phyloP scores from a whole-genome alignment of 2,888 invertebrate genomes.

The Sesia apiformis region DNA sequence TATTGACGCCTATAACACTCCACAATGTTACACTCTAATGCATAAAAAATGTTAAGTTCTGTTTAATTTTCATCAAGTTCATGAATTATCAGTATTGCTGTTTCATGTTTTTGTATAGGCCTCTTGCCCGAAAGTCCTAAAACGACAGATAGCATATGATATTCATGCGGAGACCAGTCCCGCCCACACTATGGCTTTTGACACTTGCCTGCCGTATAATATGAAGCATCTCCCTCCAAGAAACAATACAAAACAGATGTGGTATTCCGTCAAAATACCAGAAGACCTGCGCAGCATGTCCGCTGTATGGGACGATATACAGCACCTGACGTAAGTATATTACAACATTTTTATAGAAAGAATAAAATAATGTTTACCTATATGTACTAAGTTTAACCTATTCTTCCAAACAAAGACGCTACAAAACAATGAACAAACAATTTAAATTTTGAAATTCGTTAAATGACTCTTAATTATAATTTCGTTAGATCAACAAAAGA shows the following conservation, averaged over 20 bases:
- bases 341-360: too few relatives aligned
- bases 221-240: slow-evolving; percentile 68
- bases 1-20: too few relatives aligned
- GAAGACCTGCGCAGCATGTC: slow-evolving; percentile 76
- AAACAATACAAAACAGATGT: slow-evolving; percentile 66
- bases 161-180: slow-evolving; percentile 60
- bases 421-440: too few relatives aligned
- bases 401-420: too few relatives aligned
- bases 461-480: too few relatives aligned
- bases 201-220: slow-evolving; percentile 60
- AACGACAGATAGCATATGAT: slow-evolving; percentile 62
- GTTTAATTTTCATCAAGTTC: too few relatives aligned
- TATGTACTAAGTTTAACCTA: too few relatives aligned
- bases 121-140: slow-evolving; percentile 61
- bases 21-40: too few relatives aligned
- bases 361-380: too few relatives aligned
- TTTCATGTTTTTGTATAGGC: slow-evolving; percentile 28
- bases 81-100: too few relatives aligned
- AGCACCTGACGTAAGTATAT: slow-evolving; percentile 66
- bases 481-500: slow-evolving; percentile 51
- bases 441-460: too few relatives aligned
- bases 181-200: slow-evolving; percentile 67
- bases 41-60: too few relatives aligned
- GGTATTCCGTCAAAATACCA: slow-evolving; percentile 73
- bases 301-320: slow-evolving; percentile 77